phyloP scores from a whole-genome alignment of 2,888 invertebrate genomes.

The Schizotus pectinicornis region DNA sequence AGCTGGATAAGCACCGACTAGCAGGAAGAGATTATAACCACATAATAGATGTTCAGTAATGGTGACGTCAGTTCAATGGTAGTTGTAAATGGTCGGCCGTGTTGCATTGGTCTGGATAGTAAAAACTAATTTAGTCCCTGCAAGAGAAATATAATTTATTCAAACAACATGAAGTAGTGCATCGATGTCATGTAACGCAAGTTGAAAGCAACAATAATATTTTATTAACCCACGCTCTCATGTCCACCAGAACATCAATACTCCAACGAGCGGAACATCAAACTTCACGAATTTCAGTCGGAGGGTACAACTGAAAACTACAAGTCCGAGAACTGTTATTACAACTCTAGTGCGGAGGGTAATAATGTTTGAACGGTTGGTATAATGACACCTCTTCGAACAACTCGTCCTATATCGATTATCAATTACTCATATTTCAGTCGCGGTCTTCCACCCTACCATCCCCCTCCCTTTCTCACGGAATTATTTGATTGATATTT shows the following conservation, averaged over 20 bases:
- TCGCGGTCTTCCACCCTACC: constrained; percentile 41
- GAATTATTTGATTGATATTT: constrained; percentile 45
- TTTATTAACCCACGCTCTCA: constrained; percentile 11
- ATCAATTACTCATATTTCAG: constrained; percentile 57
- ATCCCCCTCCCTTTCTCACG: constrained; percentile 29
- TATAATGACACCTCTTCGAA: constrained; percentile 51
- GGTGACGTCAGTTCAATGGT: too few relatives aligned
- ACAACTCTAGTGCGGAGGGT: constrained; percentile 31
- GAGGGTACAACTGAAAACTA: constrained; percentile 16
- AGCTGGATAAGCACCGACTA: too few relatives aligned
- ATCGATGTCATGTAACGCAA: constrained; percentile 16
- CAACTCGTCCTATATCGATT: constrained; percentile 54
- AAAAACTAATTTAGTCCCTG: constrained; percentile 9
- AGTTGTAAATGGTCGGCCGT: too few relatives aligned
- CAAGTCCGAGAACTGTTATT: constrained; percentile 28
- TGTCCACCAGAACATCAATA: constrained; percentile 14
- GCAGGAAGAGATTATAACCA: too few relatives aligned
- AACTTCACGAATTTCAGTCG: constrained; percentile 17
- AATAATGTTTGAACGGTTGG: constrained; percentile 49
- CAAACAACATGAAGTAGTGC: constrained; percentile 10
- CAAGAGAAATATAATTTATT: constrained; percentile 12
- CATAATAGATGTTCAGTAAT: too few relatives aligned
- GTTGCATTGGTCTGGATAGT: too few relatives aligned
- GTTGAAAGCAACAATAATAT: constrained; percentile 18
- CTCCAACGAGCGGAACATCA: constrained; percentile 7